Percentiles rank a stretch among this genome's conserved stretches.
phyloP scores from a whole-genome alignment of 37 sponge, comb jelly and placozoan species.

The Axinella damicornis region DNA sequence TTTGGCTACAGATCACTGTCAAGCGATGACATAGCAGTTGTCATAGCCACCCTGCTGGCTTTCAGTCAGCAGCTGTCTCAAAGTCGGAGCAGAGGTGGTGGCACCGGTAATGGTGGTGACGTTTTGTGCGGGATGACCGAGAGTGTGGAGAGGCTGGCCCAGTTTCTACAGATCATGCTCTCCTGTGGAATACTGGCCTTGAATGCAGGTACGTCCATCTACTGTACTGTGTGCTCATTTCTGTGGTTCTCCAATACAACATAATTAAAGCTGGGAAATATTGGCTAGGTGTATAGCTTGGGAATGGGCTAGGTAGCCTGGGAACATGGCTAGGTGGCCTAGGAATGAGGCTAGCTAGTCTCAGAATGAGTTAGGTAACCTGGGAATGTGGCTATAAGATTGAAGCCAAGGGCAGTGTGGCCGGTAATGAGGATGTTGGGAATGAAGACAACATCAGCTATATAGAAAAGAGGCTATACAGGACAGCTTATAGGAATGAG shows the following conservation, averaged over 20 bases:
- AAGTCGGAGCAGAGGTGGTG: constrained; percentile 9
- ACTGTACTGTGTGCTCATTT: neutral
- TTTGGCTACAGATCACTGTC: neutral
- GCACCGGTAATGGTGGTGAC: neutral
- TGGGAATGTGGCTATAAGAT: too few species aligned
- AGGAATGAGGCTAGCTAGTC: neutral
- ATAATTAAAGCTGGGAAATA: too few species aligned
- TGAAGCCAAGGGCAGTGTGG: too few species aligned
- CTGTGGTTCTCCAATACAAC: too few species aligned
- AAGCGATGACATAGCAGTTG: constrained; percentile 18
- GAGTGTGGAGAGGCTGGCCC: constrained; percentile 74
- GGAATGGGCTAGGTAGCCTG: too few species aligned
- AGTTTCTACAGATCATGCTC: constrained; percentile 72
- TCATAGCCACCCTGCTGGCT: constrained; percentile 29
- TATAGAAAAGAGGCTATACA: too few species aligned
- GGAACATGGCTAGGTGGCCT: neutral
- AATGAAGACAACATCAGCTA: too few species aligned
- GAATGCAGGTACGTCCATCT: constrained; percentile 42
- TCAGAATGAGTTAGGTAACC: too few species aligned
- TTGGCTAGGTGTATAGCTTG: too few species aligned
- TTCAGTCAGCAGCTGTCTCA: constrained; percentile 11
- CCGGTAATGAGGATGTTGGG: too few species aligned
- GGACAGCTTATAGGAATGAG: too few species aligned
- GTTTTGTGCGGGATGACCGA: constrained; percentile 24
- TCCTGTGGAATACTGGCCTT: constrained; percentile 35